Evolutionary conservation across 2,113 vertebrate genomes (phyloP), one percentile per base, ranked within the genome.

Genomic region (Myrmophylax atrothorax): DNA sequence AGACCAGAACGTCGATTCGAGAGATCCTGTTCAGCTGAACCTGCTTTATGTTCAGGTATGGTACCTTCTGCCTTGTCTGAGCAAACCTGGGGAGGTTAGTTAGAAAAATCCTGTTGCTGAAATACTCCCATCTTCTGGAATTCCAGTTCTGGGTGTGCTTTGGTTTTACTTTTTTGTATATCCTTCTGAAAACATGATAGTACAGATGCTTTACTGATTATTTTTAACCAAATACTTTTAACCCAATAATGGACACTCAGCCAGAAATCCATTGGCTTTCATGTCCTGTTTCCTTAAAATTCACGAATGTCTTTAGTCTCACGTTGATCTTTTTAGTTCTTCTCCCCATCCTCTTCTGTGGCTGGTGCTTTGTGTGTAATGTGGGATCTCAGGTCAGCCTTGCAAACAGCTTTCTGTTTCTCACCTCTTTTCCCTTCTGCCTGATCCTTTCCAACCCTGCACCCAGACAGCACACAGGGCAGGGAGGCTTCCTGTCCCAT

Each of bases 21-120:
- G 99, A 87, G 99, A 99, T 95, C 99, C 99, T 0, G 99, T 99
- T 60, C 99, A 99, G 96, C 98, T 99, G 46, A 99, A 99, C 97
- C 97, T 99, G 94, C 99, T 99, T 58, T 99, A 99, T 75, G 99
- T 99, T 68, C 99, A 99, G 99, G 99, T 99, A 98, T 26, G 15
- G 63, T 72, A 17, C 12, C 38, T 77, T 76, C 50, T 49, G 1
- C 58, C 40, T 72, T 80, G 8, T 59, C 64, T 92, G 42, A 84
- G 68, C 42, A 62, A 90, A 62, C 4, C 4, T 60, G 2, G 14
- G 8, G 56, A 25, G 17, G 3, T 80, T 58, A 25, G 44, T 47
- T 53, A 53, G 31, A 80, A 69, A 47, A 47, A 25, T 5, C 0
- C 12, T 79, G 22, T 49, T 58, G 47, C 7, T 52, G 29, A 52